Evolutionary conservation across 2,797 vertebrate genomes (phyloP), one percentile per base, ranked within the genome.

Genomic region (Scarus forsteni): DNA sequence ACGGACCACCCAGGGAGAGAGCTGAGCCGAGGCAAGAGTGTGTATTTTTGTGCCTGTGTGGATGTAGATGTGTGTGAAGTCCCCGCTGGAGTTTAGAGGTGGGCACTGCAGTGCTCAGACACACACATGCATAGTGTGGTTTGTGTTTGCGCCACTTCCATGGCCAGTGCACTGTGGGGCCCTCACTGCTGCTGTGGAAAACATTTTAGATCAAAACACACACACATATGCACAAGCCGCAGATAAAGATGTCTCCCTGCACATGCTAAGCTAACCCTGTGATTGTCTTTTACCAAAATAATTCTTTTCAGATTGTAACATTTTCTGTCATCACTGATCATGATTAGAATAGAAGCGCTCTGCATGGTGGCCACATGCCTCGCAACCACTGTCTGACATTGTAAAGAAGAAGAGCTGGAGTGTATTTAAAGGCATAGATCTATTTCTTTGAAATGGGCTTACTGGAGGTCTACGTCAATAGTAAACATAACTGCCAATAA

Each of bases 1-100:
- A 45, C 92, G 77, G 95, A 95, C 95, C 95, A 95, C 95, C 95
- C 94, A 94, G 88, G 70, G 85, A 92, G 93, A 66, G 81, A 80
- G 70, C 73, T 51, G 69, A 84, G 87, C 75, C 73, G 60, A 75
- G 73, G 73, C 55, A 6, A 79, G 79, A 45, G 71, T 14, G 68
- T 60, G 62, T 57, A 40, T 63, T 66, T 16, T 18, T 60, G 68
- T 63, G 62, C n/a, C 19, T 54, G 61, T 15, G 40, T 15, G 52
- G 8, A 34, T 14, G 27, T 77, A 50, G 71, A 65, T 68, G 67
- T 68, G 62, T 66, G 60, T 62, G 81, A 89, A 82, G 79, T 75
- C 81, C 86, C 70, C 76, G 75, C 84, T 50, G 54, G 57, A 81
- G 76, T 86, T 79, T 69, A 64, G 80, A 89, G 81, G 74, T 87